phyloP scores from a whole-genome alignment of 2,797 vertebrate species.

The Hozukius guyotensis region DNA sequence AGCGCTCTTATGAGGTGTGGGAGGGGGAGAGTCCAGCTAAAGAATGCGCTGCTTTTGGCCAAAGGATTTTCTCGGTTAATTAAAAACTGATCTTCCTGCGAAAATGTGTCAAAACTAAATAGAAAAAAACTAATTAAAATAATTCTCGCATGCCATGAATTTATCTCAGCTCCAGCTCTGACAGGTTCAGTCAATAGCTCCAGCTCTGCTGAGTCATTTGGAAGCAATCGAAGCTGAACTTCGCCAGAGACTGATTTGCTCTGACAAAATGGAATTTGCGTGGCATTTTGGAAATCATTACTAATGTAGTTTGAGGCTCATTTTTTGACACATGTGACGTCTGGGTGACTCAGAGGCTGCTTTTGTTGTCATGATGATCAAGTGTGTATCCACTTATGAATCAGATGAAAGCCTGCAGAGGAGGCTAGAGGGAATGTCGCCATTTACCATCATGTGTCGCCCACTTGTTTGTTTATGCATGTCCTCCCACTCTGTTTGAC shows the following conservation, averaged over 20 bases:
- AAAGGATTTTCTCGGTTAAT: slow-evolving; percentile 64
- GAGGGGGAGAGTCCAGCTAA: slow-evolving; percentile 17
- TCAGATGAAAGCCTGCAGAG: slow-evolving; percentile 70
- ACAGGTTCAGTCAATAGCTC: slow-evolving; percentile 50
- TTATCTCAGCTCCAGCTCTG: slow-evolving; percentile 31
- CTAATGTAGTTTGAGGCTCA: slow-evolving; percentile 4
- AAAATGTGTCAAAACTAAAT: slow-evolving; percentile 40
- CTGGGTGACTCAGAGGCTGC: slow-evolving; percentile 41
- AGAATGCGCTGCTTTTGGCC: slow-evolving; percentile 42
- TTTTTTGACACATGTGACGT: slow-evolving; percentile 50
- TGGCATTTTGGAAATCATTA: slow-evolving; percentile 39
- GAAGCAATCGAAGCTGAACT: slow-evolving; percentile 10
- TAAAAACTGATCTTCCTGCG: slow-evolving; percentile 60
- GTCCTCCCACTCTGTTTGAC: slow-evolving; percentile 50
- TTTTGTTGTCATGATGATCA: slow-evolving; percentile 52
- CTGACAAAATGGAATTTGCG: slow-evolving; percentile 15
- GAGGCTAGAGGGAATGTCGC: slow-evolving; percentile 54
- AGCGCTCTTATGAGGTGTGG: slow-evolving; percentile 15
- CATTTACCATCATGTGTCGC: slow-evolving; percentile 68
- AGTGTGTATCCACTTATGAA: slow-evolving; percentile 51
- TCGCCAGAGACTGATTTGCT: not conserved
- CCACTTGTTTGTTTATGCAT: slow-evolving; percentile 73
- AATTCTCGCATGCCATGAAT: slow-evolving; percentile 48
- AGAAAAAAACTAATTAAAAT: slow-evolving; percentile 32
- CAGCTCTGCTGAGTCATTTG: slow-evolving; percentile 31